phyloP scores from a whole-genome alignment of 92 coral and sea anemone species.

The Nematostella vectensis region DNA sequence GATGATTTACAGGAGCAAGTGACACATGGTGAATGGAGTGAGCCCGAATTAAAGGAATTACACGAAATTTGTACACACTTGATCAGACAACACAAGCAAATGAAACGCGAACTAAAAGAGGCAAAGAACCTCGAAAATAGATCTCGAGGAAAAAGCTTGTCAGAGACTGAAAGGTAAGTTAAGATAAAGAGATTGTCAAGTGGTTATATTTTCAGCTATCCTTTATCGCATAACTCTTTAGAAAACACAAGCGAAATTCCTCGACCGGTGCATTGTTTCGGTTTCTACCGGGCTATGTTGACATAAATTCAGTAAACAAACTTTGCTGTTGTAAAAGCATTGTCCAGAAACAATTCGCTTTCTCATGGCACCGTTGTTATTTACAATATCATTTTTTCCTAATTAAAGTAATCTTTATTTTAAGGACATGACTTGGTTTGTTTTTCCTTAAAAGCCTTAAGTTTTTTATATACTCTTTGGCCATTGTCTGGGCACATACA shows the following conservation, averaged over 20 bases:
- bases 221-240: too few relatives aligned
- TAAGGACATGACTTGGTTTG: background rate
- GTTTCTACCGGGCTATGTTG: background rate
- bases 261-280: background rate
- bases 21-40: conserved; percentile 54
- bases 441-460: background rate
- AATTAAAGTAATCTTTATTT: background rate
- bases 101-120: conserved; percentile 54
- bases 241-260: too few relatives aligned
- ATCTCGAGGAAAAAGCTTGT: background rate
- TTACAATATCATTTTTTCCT: background rate
- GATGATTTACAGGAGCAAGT: conserved; percentile 68
- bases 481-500: too few relatives aligned
- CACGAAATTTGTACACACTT: conserved; percentile 70
- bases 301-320: conserved; percentile 5
- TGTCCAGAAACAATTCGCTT: background rate
- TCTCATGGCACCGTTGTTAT: background rate
- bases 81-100: conserved; percentile 44
- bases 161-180: conserved; percentile 52
- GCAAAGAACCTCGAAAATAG: conserved; percentile 47
- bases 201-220: conserved; percentile 1
- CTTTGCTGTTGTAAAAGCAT: background rate
- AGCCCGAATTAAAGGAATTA: conserved; percentile 61
- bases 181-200: background rate
- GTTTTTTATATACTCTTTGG: background rate